Percentiles rank a stretch among this genome's conserved stretches.
Conservation (phyloP, 2,797 vertebrate genomes). For the Antennarius maculatus region DNA sequence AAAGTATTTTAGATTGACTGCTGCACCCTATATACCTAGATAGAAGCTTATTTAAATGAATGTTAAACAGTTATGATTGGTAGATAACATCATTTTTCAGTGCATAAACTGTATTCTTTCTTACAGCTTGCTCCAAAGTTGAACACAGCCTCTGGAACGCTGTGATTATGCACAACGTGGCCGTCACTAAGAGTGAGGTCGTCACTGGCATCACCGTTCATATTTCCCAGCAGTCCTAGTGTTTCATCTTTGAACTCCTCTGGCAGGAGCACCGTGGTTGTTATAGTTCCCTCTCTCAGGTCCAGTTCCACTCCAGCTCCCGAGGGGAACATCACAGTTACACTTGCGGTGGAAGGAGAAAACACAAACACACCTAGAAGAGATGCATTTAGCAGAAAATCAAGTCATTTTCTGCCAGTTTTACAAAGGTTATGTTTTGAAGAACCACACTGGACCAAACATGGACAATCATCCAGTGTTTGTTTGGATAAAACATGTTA, state of each 20-base stretch:
- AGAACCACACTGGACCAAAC: too few relatives aligned
- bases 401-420: not conserved
- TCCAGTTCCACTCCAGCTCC: constrained; percentile 88
- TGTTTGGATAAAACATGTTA: too few relatives aligned
- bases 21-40: too few relatives aligned
- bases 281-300: constrained; percentile 75
- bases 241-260: constrained; percentile 82
- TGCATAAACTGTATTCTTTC: constrained; percentile 40
- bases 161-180: constrained; percentile 58
- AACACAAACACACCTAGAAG: constrained; percentile 88
- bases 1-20: too few relatives aligned
- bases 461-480: too few relatives aligned
- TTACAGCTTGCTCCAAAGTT: constrained; percentile 88
- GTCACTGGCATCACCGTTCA: constrained; percentile 82
- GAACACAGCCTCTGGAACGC: constrained; percentile 82
- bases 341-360: constrained; percentile 70
- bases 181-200: constrained; percentile 84
- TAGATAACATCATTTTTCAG: not conserved
- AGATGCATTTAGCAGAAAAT: not conserved
- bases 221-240: constrained; percentile 86
- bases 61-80: not conserved
- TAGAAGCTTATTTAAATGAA: too few relatives aligned
- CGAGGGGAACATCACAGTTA: constrained; percentile 90
- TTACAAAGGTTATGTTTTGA: too few relatives aligned
- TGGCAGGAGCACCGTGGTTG: constrained; percentile 85